These are phyloP conservation scores for Periplaneta americana DNA, from an alignment of 1,140 invertebrate species.

Conservation along the genomic window DNA sequence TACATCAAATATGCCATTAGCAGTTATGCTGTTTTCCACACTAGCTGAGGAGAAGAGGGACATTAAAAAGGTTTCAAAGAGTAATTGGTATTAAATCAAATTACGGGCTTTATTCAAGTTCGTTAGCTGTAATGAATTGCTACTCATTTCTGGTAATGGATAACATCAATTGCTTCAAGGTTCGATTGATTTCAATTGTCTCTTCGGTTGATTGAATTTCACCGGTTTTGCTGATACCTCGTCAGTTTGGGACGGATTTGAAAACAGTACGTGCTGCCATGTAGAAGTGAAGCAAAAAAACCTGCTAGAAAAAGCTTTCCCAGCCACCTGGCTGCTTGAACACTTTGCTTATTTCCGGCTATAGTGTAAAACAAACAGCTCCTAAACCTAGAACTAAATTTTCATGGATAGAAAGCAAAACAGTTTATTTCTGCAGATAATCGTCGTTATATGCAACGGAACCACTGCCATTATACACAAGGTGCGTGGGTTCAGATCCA, in stretches of 20 bases:
- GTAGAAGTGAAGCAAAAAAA: neutral
- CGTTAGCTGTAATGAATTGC: neutral
- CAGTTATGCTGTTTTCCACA: neutral
- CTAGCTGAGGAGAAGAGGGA: too few relatives aligned
- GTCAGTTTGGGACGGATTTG: neutral
- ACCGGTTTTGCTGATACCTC: neutral
- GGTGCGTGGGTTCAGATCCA: too few relatives aligned
- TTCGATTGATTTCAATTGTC: neutral
- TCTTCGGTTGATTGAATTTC: neutral
- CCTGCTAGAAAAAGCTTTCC: neutral
- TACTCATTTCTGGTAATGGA: neutral
- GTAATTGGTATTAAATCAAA: neutral
- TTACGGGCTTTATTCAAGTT: neutral
- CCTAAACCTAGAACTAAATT: too few relatives aligned
- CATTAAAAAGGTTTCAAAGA: neutral
- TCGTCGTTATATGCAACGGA: too few relatives aligned
- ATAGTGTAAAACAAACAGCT: too few relatives aligned
- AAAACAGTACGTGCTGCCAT: neutral
- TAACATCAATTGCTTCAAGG: neutral
- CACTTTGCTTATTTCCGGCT: too few relatives aligned
- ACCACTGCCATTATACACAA: too few relatives aligned
- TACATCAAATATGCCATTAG: neutral
- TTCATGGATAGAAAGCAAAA: too few relatives aligned
- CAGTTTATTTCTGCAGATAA: too few relatives aligned
- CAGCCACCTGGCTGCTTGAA: neutral